Percentiles rank a stretch among this genome's conserved stretches.
These are phyloP conservation scores for Sesamia inferens DNA, from an alignment of 2,888 invertebrate genomes.

Conservation along the genomic window DNA sequence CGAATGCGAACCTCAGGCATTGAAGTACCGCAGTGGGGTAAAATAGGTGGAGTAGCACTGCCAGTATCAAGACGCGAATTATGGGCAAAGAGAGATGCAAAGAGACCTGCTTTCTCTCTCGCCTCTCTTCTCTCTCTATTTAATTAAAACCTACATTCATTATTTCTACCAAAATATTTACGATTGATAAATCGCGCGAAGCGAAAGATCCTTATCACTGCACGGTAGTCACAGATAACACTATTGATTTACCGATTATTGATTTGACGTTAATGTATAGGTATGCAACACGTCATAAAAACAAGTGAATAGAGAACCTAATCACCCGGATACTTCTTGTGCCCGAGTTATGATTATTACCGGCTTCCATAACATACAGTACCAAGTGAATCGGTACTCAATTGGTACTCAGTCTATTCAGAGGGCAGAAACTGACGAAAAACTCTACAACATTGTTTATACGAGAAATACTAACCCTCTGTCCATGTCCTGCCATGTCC, in stretches of 20 bases:
- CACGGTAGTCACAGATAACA: slow-evolving; percentile 4
- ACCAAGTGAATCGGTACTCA: not conserved
- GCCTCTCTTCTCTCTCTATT: no score
- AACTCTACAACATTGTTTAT: not conserved
- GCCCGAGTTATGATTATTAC: not conserved
- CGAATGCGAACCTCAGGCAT: no score
- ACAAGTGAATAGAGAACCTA: not conserved
- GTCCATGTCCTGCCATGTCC: slow-evolving; percentile 84
- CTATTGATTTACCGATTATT: not conserved
- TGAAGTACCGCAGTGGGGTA: no score
- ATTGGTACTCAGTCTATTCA: not conserved
- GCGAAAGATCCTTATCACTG: slow-evolving; percentile 17
- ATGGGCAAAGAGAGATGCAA: no score
- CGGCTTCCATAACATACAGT: not conserved
- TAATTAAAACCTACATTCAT: slow-evolving; percentile 10
- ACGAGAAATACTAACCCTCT: slow-evolving; percentile 32
- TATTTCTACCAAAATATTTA: slow-evolving; percentile 15
- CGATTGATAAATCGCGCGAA: slow-evolving; percentile 16
- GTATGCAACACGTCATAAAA: not conserved
- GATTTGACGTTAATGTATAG: not conserved
- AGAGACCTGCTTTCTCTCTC: no score
- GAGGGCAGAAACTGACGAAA: not conserved
- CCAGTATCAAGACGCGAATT: no score
- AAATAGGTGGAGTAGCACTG: no score
- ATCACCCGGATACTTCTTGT: no score